A percentile compares a stretch with the other conserved stretches of the same genome.
Conservation (phyloP, 1,140 invertebrate species). For the Drosophila orena region DNA sequence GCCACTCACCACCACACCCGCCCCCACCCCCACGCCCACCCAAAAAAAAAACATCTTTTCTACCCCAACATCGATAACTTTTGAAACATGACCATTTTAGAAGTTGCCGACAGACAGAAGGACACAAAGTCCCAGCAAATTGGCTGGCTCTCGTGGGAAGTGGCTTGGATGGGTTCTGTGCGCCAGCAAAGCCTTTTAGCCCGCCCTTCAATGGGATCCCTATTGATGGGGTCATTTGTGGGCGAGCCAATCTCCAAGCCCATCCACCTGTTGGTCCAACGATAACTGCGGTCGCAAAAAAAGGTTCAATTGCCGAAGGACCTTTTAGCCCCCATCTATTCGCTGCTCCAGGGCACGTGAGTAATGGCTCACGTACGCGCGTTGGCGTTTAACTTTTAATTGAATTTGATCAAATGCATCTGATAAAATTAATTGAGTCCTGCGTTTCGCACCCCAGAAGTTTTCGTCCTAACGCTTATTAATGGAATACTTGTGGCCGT, state of each 20-base stretch:
- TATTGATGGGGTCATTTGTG: slow-evolving; percentile 68
- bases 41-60: not conserved
- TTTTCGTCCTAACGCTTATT: not conserved
- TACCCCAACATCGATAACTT: slow-evolving; percentile 35
- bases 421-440: slow-evolving; percentile 77
- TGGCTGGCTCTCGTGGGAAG: slow-evolving; percentile 60
- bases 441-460: not conserved
- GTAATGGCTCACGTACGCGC: slow-evolving; percentile 71
- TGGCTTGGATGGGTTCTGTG: slow-evolving; percentile 8
- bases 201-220: slow-evolving; percentile 55
- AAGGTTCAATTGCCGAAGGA: slow-evolving; percentile 45
- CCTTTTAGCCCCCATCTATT: slow-evolving; percentile 12
- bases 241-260: slow-evolving; percentile 1
- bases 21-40: too few relatives aligned
- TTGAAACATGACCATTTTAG: slow-evolving; percentile 64
- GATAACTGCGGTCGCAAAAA: slow-evolving; percentile 38
- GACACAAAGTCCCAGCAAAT: slow-evolving; percentile 65
- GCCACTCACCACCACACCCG: not conserved
- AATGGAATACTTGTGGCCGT: not conserved
- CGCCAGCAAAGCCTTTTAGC: slow-evolving; percentile 33
- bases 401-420: slow-evolving; percentile 81
- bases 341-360: slow-evolving; percentile 28
- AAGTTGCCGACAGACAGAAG: slow-evolving; percentile 60
- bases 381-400: slow-evolving; percentile 76
- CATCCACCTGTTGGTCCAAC: slow-evolving; percentile 52